Evolutionary conservation across 2,797 vertebrate species (phyloP).

Genomic region (Clarias platycephalus): DNA sequence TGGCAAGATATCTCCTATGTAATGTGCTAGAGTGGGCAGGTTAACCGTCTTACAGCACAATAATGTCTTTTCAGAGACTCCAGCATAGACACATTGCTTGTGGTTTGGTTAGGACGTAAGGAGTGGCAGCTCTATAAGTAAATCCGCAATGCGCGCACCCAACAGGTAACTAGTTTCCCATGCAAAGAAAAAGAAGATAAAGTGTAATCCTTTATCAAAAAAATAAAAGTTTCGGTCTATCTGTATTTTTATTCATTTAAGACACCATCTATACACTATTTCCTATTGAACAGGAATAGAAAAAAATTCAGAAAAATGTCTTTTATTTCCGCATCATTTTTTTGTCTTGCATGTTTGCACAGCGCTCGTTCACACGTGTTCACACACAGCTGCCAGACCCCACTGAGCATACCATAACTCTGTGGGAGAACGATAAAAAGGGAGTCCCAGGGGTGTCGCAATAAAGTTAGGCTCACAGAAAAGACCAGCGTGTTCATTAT

Average conservation of each 20-base stretch:
- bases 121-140: neutral
- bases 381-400: conserved; percentile 37
- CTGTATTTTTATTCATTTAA: neutral
- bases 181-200: neutral
- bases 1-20: neutral
- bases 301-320: neutral
- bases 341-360: neutral
- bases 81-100: neutral
- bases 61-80: neutral
- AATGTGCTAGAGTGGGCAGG: neutral
- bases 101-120: neutral
- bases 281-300: neutral
- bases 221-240: neutral
- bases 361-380: conserved; percentile 1
- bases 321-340: neutral
- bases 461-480: conserved; percentile 54
- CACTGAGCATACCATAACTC: conserved; percentile 52
- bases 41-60: neutral
- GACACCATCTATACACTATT: neutral
- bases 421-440: conserved; percentile 47
- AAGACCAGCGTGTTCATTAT: conserved; percentile 38
- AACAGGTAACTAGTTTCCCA: neutral
- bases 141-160: neutral
- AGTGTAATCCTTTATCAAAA: neutral
- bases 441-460: conserved; percentile 66